Evolutionary conservation across 2,888 invertebrate genomes (phyloP).

Genomic region (Pollenia griseotomentosa): DNA sequence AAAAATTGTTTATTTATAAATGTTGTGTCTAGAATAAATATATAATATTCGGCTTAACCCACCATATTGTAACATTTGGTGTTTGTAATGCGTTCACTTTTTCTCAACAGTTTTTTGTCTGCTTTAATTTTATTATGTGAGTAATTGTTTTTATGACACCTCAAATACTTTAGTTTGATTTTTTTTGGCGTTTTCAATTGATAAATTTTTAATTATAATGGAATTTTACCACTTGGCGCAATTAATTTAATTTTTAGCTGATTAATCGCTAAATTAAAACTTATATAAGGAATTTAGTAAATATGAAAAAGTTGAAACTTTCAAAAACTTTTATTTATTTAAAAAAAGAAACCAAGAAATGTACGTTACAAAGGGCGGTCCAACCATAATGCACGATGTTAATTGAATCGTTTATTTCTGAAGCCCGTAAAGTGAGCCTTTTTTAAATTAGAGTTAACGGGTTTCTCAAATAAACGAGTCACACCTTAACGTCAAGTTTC

Average conservation of each 20-base stretch:
- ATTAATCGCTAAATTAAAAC: not conserved
- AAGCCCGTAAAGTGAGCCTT: too few species aligned
- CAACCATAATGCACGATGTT: too few species aligned
- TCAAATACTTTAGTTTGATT: conserved; percentile 51
- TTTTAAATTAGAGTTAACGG: too few species aligned
- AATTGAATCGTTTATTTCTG: too few species aligned
- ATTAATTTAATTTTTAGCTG: conserved; percentile 24
- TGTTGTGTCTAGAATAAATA: too few species aligned
- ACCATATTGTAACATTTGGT: not conserved
- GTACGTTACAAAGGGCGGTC: too few species aligned
- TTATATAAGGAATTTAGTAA: not conserved
- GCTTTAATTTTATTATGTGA: conserved; percentile 19
- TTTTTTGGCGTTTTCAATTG: conserved; percentile 30
- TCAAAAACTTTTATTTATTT: not conserved
- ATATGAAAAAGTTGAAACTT: not conserved
- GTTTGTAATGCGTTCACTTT: conserved; percentile 51
- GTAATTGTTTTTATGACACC: conserved; percentile 61
- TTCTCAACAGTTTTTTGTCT: not conserved
- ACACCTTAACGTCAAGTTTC: too few species aligned
- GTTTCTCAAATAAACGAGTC: too few species aligned
- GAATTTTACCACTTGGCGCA: conserved; percentile 12
- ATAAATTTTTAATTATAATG: conserved; percentile 42
- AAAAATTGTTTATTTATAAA: too few species aligned
- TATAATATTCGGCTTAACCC: not conserved
- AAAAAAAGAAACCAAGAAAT: not conserved